phyloP scores from a whole-genome alignment of 2,113 vertebrate species.

The Trichomycterus rosablanca region DNA sequence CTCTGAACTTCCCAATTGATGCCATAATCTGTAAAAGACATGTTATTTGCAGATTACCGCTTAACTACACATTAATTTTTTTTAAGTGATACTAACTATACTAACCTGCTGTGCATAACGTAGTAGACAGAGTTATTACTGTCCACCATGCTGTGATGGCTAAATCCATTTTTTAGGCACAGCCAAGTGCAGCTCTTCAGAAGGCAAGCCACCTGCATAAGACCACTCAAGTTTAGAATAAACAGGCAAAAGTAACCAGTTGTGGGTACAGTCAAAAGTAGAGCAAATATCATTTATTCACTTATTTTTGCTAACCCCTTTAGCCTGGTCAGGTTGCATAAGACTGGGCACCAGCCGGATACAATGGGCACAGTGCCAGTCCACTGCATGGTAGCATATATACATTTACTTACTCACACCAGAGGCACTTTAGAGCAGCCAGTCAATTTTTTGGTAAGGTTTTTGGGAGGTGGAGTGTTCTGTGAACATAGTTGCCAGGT shows the following conservation, averaged over 20 bases:
- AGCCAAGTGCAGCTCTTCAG: slow-evolving; percentile 42
- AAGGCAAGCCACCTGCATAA: slow-evolving; percentile 22
- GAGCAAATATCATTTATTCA: too few species aligned
- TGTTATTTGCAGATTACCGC: not conserved
- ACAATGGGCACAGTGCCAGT: too few species aligned
- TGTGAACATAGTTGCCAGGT: too few species aligned
- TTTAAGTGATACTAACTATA: slow-evolving; percentile 15
- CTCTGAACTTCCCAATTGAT: slow-evolving; percentile 84
- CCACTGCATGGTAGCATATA: too few species aligned
- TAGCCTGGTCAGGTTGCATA: too few species aligned
- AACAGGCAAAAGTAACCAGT: not conserved
- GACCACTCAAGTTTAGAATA: slow-evolving; percentile 41
- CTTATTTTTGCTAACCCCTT: too few species aligned
- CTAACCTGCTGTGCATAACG: slow-evolving; percentile 54
- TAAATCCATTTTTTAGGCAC: slow-evolving; percentile 64
- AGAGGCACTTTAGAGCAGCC: too few species aligned
- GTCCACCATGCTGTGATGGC: slow-evolving; percentile 54
- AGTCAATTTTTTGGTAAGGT: too few species aligned
- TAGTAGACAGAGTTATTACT: slow-evolving; percentile 38
- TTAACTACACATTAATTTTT: too few species aligned
- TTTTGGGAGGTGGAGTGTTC: too few species aligned
- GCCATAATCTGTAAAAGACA: slow-evolving; percentile 59
- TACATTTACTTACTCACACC: too few species aligned
- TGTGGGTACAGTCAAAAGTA: not conserved
- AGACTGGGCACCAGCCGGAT: too few species aligned